Evolutionary conservation across 2,797 vertebrate species (phyloP), one percentile per base, ranked within the genome.

Genomic region (Takifugu rubripes): DNA sequence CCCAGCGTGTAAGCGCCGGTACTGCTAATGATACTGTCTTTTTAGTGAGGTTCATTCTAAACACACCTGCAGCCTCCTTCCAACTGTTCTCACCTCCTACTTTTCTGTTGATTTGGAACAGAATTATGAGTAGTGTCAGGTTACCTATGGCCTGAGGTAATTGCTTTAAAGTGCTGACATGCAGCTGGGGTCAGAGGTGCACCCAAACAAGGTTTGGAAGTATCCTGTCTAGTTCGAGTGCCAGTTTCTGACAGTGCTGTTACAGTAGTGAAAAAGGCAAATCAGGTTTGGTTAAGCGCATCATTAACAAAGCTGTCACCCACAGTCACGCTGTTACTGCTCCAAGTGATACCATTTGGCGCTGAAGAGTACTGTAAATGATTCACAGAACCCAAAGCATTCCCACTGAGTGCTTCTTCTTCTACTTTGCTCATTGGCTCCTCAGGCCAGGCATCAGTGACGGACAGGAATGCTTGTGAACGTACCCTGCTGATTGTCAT

Each of bases 381-480:
- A 75, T 79, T 86, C 55, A 57, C 59, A 56, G 24, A 25, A 47
- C 36, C 36, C 5, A 9, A 42, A 48, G 25, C 5, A 21, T n/a
- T 46, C 16, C 2, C 44, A 21, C n/a, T 58, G 54, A 70, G 58
- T 54, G 3, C 33, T 59, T 50, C 48, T 53, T 59, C 43, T 59
- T 75, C 52, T 25, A 49, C 42, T 66, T 64, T 63, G 43, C 15
- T 54, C 54, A 50, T 66, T 31, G 54, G 51, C 59, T 70, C 15
- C 25, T 66, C 64, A 61, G 80, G 78, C 81, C 70, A 81, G 78
- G 90, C 84, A 87, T 88, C 82, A 89, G 75, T 72, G 78, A 70
- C 71, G 76, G 82, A 82, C 78, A 90, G 89, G 90, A 91, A 91
- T 92, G 86, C 66, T 69, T 81, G 76, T 72, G 67, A 81, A 72